These are phyloP conservation scores for Cettia cetti DNA, from an alignment of 2,113 vertebrate species.

Conservation along the genomic window DNA sequence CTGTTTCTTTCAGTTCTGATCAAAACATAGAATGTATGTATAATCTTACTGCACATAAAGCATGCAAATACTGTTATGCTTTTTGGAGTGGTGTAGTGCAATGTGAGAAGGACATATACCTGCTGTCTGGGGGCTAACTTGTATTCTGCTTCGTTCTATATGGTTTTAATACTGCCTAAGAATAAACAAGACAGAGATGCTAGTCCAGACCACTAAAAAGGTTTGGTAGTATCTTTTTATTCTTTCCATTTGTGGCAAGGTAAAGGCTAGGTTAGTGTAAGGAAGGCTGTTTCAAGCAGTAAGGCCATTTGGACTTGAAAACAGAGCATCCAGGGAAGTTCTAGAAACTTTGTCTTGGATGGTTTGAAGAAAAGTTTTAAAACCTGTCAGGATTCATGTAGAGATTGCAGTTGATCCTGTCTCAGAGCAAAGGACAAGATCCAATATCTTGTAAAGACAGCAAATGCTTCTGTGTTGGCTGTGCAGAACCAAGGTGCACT, in stretches of 20 bases:
- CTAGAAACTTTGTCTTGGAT: background rate
- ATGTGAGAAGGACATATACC: background rate
- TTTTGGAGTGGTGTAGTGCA: background rate
- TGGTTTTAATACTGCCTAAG: background rate
- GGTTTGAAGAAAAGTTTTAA: background rate
- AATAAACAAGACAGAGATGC: background rate
- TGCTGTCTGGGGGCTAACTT: background rate
- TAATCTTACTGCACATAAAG: background rate
- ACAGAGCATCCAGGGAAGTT: background rate
- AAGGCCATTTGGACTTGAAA: background rate
- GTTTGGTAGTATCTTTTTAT: background rate
- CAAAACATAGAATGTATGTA: background rate
- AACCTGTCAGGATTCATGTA: background rate
- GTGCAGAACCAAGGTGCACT: background rate
- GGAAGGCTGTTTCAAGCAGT: background rate
- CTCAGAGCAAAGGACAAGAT: background rate
- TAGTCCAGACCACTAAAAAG: background rate
- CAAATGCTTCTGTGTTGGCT: background rate
- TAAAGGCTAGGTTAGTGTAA: background rate
- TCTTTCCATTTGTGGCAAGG: background rate
- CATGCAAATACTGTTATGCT: background rate
- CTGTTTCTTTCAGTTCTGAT: constrained; percentile 10
- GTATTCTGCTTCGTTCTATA: background rate
- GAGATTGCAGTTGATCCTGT: background rate
- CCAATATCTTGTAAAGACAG: background rate